Percentiles rank a stretch among this genome's conserved stretches.
Conservation (phyloP, 2,113 vertebrate genomes). For the Ptilonorhynchus violaceus region DNA sequence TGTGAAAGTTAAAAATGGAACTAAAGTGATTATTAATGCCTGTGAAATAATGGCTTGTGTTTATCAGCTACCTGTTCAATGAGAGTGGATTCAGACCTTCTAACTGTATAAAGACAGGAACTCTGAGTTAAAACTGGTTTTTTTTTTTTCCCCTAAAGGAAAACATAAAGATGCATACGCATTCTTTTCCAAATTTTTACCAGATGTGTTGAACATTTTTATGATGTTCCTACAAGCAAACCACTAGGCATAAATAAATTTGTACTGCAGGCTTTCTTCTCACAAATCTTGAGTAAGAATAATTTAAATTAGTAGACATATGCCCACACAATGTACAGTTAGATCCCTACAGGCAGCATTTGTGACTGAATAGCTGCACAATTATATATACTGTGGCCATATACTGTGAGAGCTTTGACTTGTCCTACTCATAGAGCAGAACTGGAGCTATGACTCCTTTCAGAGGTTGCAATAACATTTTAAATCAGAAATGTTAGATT, state of each 20-base stretch:
- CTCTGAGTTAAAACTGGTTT: not conserved
- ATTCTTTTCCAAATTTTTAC: not conserved
- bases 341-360: not conserved
- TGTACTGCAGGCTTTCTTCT: not conserved
- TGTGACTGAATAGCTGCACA: not conserved
- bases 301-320: not conserved
- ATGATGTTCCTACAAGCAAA: not conserved
- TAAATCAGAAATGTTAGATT: not conserved
- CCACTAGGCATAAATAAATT: not conserved
- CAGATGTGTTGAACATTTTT: not conserved
- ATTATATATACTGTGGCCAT: not conserved
- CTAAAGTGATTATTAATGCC: not conserved
- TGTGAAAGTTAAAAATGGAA: not conserved
- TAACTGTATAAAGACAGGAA: not conserved
- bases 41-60: not conserved
- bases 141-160: not conserved
- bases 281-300: not conserved
- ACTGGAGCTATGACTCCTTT: not conserved
- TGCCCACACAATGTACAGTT: not conserved
- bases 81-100: not conserved
- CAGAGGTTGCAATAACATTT: not conserved
- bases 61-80: not conserved
- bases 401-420: not conserved
- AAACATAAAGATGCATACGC: not conserved
- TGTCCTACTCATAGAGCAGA: not conserved